phyloP scores from a whole-genome alignment of 2,113 vertebrate genomes.

The Poecile atricapillus region DNA sequence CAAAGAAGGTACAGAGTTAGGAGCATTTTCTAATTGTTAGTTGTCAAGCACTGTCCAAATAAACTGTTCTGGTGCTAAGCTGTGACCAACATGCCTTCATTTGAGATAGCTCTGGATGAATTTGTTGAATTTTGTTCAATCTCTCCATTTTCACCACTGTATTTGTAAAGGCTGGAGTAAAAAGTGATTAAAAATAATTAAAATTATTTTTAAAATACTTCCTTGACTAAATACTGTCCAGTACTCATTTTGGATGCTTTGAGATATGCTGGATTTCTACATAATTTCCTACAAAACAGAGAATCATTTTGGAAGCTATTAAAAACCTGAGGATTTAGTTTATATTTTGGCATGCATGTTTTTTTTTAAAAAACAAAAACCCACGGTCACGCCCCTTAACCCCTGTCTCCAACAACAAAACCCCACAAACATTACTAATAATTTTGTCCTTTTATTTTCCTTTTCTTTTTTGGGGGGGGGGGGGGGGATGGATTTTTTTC shows the following conservation, averaged over 20 bases:
- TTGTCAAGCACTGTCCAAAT: background rate
- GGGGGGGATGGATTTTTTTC: fast-evolving
- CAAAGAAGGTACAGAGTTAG: background rate
- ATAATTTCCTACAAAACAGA: background rate
- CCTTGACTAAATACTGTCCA: background rate
- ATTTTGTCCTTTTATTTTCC: fast-evolving
- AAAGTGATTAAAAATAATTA: background rate
- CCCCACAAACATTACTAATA: background rate
- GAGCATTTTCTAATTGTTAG: background rate
- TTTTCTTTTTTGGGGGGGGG: too few species aligned
- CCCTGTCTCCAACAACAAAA: fast-evolving
- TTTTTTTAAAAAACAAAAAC: background rate
- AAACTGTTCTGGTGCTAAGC: background rate
- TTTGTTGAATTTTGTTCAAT: background rate
- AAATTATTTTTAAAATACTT: background rate
- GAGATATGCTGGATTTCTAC: background rate
- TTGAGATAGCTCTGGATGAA: background rate
- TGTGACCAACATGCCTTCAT: background rate
- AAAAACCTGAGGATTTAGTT: background rate
- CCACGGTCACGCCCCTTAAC: too few species aligned
- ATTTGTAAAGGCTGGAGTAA: background rate
- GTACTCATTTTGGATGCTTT: background rate
- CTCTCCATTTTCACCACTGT: background rate
- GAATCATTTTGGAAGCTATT: background rate
- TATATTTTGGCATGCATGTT: background rate